Evolutionary conservation across 2,797 vertebrate genomes (phyloP), one percentile per base, ranked within the genome.

Genomic region (Enteromius mattozi): DNA sequence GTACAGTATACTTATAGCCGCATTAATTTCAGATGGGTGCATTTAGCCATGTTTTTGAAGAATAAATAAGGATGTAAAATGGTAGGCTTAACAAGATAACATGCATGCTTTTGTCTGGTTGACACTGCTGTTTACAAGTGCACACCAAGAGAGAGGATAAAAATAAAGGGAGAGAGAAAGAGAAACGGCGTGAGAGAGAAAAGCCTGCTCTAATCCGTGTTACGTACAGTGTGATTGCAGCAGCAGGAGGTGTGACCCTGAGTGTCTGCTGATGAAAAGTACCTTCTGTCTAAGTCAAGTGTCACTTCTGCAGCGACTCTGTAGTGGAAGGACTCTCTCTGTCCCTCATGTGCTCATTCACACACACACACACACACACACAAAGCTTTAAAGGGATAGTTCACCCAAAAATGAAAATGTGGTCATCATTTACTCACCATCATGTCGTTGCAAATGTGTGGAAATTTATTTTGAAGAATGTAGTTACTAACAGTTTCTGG

Each of bases 191-290:
- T 70, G 40, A 78, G 33, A 45, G 35, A 76, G n/a, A 80, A 65
- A 51, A 78, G 40, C 78, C 76, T 13, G 51, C 47, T 77, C 40
- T 42, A 42, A 81, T 86, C 42, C n/a, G 5, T 61, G 40, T 78
- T 84, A 54, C 9, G 56, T 77, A 83, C 71, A 74, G 78, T 56
- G 77, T 80, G 77, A 82, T 66, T 78, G 81, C 71, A 84, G 40
- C 78, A 82, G 81, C 72, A 78, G 78, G 85, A 78, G 78, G 72
- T 85, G 71, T 81, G 78, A 85, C 83, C 81, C 81, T 76, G 78
- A 74, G 69, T 84, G 59, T 68, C 45, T 86, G 51, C 61, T 77
- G 80, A 86, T 82, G 79, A 88, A 85, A 86, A 86, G 68, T 86
- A 74, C 85, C 85, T 84, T 78, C 61, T 82, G 69, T 63, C 66